These are phyloP conservation scores for Neostethus bicornis DNA, from an alignment of 2,797 vertebrate genomes.

Conservation along the genomic window DNA sequence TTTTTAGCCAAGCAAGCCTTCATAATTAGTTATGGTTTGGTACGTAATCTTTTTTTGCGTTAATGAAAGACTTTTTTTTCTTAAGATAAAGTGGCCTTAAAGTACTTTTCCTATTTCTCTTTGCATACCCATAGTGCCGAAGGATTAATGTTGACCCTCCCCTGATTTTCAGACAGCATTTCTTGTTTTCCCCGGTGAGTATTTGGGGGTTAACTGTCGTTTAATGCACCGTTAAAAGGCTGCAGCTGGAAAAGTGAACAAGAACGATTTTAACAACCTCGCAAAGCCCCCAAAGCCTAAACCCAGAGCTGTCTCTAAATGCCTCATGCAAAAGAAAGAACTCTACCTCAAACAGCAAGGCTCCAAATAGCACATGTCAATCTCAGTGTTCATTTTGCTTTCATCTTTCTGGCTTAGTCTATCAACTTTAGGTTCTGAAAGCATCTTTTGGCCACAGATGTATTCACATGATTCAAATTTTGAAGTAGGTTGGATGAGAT, in stretches of 20 bases:
- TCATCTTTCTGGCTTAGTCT: constrained; percentile 18
- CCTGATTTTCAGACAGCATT: constrained; percentile 68
- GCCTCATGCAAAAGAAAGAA: constrained; percentile 66
- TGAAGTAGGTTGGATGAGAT: constrained; percentile 36
- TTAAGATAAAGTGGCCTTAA: constrained; percentile 19
- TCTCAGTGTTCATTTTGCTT: constrained; percentile 48
- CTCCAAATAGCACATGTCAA: constrained; percentile 58
- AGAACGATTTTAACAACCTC: constrained; percentile 76
- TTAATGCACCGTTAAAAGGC: constrained; percentile 76
- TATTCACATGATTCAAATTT: constrained; percentile 43
- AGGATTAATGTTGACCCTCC: constrained; percentile 65
- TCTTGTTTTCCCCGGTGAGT: constrained; percentile 67
- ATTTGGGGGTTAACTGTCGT: constrained; percentile 58
- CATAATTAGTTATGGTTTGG: constrained; percentile 3
- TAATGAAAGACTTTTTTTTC: constrained; percentile 42
- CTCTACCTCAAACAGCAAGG: constrained; percentile 47
- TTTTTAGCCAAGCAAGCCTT: not conserved
- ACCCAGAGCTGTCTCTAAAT: constrained; percentile 62
- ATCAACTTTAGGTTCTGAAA: constrained; percentile 48
- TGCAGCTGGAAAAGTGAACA: constrained; percentile 80
- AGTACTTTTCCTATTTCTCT: constrained; percentile 46
- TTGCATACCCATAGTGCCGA: constrained; percentile 32
- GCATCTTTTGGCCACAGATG: constrained; percentile 28
- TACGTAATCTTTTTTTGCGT: constrained; percentile 23
- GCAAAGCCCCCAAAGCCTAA: constrained; percentile 72